Percentiles rank a stretch among this genome's conserved stretches.
Conservation (phyloP, 2,797 vertebrate genomes). For the Bufotes viridis region DNA sequence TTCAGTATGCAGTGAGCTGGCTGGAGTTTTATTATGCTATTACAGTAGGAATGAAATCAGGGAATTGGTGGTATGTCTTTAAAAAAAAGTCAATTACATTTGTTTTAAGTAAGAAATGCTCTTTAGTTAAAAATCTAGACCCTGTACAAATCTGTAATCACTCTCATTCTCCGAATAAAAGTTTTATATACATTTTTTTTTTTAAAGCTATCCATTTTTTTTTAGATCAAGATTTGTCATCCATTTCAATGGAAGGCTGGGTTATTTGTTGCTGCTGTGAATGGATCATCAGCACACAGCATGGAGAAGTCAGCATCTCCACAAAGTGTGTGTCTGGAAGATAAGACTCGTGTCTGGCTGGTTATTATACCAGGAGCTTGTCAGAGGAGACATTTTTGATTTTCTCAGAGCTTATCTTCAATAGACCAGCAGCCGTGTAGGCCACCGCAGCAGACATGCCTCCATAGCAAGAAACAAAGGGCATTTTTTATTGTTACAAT, state of each 20-base stretch:
- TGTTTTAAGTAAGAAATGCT: not conserved
- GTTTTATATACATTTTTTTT: not conserved
- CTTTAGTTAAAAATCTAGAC: not conserved
- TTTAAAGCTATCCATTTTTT: not conserved
- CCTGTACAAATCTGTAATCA: not conserved
- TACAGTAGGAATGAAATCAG: too few species aligned
- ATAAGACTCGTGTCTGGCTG: slow-evolving; percentile 31
- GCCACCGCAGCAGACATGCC: not conserved
- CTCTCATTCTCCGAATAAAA: not conserved
- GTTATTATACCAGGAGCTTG: not conserved
- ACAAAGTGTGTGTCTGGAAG: slow-evolving; percentile 26
- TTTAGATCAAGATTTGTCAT: not conserved
- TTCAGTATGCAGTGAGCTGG: too few species aligned
- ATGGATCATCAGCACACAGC: slow-evolving; percentile 23
- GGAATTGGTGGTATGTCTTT: too few species aligned
- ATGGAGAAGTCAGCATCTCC: not conserved
- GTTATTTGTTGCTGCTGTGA: slow-evolving; percentile 5
- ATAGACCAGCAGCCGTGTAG: slow-evolving; percentile 19
- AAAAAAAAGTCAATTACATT: too few species aligned
- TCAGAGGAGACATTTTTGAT: not conserved
- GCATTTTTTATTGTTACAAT: not conserved
- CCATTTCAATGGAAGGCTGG: not conserved
- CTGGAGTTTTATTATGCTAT: too few species aligned
- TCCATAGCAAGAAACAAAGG: not conserved
- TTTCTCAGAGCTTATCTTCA: slow-evolving; percentile 25